A percentile compares a stretch with the other conserved stretches of the same genome.
These are phyloP conservation scores for Seira musarum DNA, from an alignment of 2,888 invertebrate genomes.

Conservation along the genomic window DNA sequence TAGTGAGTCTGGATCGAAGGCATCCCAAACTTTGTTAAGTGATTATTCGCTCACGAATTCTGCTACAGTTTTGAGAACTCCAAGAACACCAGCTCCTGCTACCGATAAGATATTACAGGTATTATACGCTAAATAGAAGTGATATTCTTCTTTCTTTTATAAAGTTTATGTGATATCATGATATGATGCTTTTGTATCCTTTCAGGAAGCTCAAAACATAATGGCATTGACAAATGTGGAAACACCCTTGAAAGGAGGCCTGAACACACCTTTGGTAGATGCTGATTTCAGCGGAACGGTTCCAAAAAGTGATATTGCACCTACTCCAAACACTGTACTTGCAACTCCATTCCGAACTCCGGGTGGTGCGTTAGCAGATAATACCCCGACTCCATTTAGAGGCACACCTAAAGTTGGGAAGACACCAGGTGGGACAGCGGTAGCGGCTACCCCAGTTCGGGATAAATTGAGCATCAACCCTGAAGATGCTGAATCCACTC, in stretches of 20 bases:
- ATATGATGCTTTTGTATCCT: no score
- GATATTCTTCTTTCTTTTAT: background rate
- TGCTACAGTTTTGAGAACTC: constrained; percentile 77
- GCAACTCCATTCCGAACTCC: constrained; percentile 84
- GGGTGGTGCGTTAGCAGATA: constrained; percentile 61
- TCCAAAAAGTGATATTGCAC: constrained; percentile 79
- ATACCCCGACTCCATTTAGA: constrained; percentile 52
- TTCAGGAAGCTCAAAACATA: constrained; percentile 98
- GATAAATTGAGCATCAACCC: constrained; percentile 97
- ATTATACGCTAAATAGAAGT: no score
- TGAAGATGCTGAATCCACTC: constrained; percentile 82
- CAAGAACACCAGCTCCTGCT: constrained; percentile 88
- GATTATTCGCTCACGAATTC: constrained; percentile 86
- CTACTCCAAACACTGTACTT: constrained; percentile 93
- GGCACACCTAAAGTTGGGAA: constrained; percentile 71
- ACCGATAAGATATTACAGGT: constrained; percentile 81
- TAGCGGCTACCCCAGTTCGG: constrained; percentile 84
- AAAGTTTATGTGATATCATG: no score
- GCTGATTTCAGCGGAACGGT: constrained; percentile 89
- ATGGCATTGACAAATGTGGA: constrained; percentile 99
- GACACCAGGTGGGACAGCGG: constrained; percentile 78
- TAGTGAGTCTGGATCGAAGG: constrained; percentile 81
- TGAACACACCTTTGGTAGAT: constrained; percentile 93
- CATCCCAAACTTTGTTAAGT: constrained; percentile 89
- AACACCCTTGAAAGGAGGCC: constrained; percentile 95